Percentiles rank a stretch among this genome's conserved stretches.
Conservation (phyloP, 2,888 invertebrate genomes). For the Scaptomyza cyrtandrae region DNA sequence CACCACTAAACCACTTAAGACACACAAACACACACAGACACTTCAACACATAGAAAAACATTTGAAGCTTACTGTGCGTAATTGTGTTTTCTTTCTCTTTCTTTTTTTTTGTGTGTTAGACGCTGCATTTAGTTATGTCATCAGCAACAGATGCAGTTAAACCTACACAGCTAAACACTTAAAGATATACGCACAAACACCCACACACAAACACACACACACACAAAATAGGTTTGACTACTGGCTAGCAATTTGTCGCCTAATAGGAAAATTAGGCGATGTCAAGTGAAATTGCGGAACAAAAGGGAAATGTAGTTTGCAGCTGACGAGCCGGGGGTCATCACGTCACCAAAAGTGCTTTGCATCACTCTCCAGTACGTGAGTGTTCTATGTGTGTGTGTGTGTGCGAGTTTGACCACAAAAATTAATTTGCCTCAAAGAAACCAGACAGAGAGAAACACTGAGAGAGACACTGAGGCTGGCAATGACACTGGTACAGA, state of each 20-base stretch:
- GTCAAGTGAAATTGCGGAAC: constrained; percentile 34
- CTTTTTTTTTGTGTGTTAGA: constrained; percentile 12
- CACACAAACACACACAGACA: constrained; percentile 5
- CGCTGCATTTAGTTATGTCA: constrained; percentile 63
- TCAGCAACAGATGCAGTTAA: constrained; percentile 42
- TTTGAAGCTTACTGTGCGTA: constrained; percentile 36
- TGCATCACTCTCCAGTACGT: constrained; percentile 35
- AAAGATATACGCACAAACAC: constrained; percentile 9
- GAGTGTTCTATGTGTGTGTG: not conserved
- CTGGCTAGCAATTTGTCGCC: constrained; percentile 39
- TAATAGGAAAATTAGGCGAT: constrained; percentile 61
- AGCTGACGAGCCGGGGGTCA: constrained; percentile 30
- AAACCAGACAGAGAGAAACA: constrained; percentile 19
- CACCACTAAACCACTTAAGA: constrained; percentile 7
- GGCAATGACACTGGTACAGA: constrained; percentile 30
- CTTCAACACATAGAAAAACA: not conserved
- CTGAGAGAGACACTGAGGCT: constrained; percentile 25
- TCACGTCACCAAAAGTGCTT: constrained; percentile 45
- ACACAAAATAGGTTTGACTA: not conserved
- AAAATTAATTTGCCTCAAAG: constrained; percentile 59
- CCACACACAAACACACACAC: constrained; percentile 1
- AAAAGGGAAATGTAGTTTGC: constrained; percentile 55
- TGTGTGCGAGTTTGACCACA: constrained; percentile 56
- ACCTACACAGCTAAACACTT: constrained; percentile 9
- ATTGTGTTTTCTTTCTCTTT: constrained; percentile 22